Percentiles rank a stretch among this genome's conserved stretches.
phyloP scores from a whole-genome alignment of 2,888 invertebrate genomes.

The Pocota personata region DNA sequence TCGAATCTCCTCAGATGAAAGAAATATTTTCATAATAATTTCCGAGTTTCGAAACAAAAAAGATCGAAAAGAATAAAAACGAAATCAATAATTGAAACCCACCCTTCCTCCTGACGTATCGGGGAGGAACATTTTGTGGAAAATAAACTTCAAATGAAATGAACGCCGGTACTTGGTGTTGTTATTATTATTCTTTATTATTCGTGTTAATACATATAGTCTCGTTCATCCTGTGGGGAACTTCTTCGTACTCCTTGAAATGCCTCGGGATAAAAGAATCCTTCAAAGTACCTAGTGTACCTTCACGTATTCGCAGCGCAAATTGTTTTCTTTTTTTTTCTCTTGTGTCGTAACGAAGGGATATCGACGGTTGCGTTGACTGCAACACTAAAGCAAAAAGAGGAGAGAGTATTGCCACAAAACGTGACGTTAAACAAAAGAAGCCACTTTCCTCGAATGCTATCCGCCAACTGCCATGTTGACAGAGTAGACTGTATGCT shows the following conservation, averaged over 20 bases:
- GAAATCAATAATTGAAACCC: slow-evolving; percentile 69
- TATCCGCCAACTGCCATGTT: slow-evolving; percentile 75
- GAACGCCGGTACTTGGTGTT: slow-evolving; percentile 73
- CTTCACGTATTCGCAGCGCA: slow-evolving; percentile 49
- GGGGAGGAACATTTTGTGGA: slow-evolving; percentile 67
- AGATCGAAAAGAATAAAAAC: slow-evolving; percentile 23
- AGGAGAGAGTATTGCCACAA: slow-evolving; percentile 64
- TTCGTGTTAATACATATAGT: slow-evolving; percentile 54
- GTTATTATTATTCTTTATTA: slow-evolving; percentile 70
- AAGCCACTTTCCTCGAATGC: slow-evolving; percentile 74
- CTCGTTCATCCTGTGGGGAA: slow-evolving; percentile 59
- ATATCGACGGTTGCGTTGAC: slow-evolving; percentile 71
- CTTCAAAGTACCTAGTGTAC: slow-evolving; percentile 62
- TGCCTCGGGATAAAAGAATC: slow-evolving; percentile 71
- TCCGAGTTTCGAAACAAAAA: slow-evolving; percentile 67
- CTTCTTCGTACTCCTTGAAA: slow-evolving; percentile 59
- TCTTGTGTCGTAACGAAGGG: slow-evolving; percentile 60
- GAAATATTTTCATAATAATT: slow-evolving; percentile 72
- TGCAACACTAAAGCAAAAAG: slow-evolving; percentile 53
- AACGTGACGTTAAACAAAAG: slow-evolving; percentile 76
- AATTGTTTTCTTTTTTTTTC: slow-evolving; percentile 16
- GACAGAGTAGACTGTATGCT: slow-evolving; percentile 58
- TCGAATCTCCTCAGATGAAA: slow-evolving; percentile 59
- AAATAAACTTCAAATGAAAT: slow-evolving; percentile 73
- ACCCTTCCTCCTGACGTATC: slow-evolving; percentile 61